These are phyloP conservation scores for Stenodema calcarata DNA, from an alignment of 2,888 invertebrate species.

Conservation along the genomic window DNA sequence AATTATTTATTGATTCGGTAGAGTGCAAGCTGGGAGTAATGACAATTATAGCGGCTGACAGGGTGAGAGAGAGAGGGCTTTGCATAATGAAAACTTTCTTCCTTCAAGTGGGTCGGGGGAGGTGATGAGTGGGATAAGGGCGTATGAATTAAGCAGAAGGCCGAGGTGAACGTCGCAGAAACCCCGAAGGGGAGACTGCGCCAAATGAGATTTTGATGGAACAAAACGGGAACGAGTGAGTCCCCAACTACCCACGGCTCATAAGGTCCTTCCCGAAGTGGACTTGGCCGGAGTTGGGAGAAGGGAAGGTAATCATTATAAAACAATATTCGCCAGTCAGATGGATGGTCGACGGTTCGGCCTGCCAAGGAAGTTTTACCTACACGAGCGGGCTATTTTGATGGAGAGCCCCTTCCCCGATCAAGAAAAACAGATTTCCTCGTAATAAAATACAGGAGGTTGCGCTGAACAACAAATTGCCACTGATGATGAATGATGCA, in stretches of 20 bases:
- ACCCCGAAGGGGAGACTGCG: neutral
- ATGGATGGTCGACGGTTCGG: neutral
- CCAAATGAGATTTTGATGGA: constrained; percentile 40
- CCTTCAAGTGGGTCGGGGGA: neutral
- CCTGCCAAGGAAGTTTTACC: neutral
- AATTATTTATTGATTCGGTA: too few species aligned
- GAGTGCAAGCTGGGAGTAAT: too few species aligned
- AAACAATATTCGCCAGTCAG: neutral
- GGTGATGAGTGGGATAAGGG: neutral
- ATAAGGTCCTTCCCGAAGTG: neutral
- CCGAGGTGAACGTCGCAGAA: neutral
- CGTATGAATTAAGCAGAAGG: constrained; percentile 10
- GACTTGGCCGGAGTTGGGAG: neutral
- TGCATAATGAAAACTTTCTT: neutral
- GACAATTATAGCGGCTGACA: neutral
- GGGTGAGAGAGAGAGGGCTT: neutral
- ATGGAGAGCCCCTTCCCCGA: too few species aligned
- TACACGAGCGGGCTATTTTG: too few species aligned
- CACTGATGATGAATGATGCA: too few species aligned
- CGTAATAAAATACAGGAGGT: too few species aligned
- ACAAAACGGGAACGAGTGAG: constrained; percentile 6
- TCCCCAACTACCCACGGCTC: constrained; percentile 13
- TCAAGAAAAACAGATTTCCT: too few species aligned
- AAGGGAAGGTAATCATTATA: neutral
- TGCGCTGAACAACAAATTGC: too few species aligned